Conservation (phyloP, 2,113 vertebrate genomes). For the Artemisiospiza belli region DNA sequence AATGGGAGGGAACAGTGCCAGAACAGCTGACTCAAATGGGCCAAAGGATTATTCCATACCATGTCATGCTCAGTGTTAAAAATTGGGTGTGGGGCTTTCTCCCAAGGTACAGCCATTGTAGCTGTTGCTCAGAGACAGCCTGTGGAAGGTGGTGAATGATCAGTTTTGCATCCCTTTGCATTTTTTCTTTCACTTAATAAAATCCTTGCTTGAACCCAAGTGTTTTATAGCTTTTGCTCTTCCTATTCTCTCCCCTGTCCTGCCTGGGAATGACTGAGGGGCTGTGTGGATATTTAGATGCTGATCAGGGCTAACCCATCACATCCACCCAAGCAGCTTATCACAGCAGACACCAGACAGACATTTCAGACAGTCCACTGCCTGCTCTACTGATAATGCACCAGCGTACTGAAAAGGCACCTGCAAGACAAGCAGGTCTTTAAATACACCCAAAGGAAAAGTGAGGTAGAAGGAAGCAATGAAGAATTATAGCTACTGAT, state of each 20-base stretch:
- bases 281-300: not conserved
- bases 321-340: not conserved
- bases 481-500: not conserved
- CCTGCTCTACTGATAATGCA: not conserved
- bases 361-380: not conserved
- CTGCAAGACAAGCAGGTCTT: not conserved
- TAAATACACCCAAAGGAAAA: not conserved
- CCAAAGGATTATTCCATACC: not conserved
- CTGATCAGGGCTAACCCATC: not conserved
- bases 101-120: not conserved
- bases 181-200: not conserved
- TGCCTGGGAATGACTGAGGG: not conserved
- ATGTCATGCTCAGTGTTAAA: not conserved
- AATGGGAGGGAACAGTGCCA: not conserved
- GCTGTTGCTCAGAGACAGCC: not conserved
- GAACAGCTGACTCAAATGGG: not conserved
- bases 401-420: not conserved
- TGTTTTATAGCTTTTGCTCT: not conserved
- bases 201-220: not conserved
- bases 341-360: not conserved
- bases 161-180: not conserved
- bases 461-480: not conserved
- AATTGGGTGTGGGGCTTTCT: not conserved
- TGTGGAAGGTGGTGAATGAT: not conserved
- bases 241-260: not conserved